These are phyloP conservation scores for Psittacula derbiana DNA, from an alignment of 2,797 vertebrate genomes.

Conservation along the genomic window DNA sequence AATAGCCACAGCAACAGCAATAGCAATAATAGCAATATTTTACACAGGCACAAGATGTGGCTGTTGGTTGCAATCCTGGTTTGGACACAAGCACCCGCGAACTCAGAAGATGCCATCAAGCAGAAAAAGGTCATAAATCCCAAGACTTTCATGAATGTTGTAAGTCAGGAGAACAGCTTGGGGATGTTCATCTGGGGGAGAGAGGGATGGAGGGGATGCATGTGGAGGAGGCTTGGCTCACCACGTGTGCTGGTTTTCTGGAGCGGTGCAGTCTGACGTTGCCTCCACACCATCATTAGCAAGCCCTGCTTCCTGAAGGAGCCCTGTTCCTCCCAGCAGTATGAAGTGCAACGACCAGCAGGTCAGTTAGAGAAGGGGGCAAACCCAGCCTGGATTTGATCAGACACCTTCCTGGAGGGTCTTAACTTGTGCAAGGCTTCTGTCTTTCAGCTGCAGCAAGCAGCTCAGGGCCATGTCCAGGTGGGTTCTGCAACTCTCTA, in stretches of 20 bases:
- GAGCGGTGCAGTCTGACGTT: rapidly evolving
- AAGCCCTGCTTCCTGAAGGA: background rate
- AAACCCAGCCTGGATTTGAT: background rate
- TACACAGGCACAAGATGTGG: conserved; percentile 36
- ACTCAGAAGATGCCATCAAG: background rate
- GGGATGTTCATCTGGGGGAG: rapidly evolving
- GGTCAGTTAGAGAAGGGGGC: background rate
- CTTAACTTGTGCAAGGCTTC: background rate
- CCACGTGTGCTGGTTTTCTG: rapidly evolving
- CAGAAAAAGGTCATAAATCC: background rate
- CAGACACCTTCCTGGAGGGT: background rate
- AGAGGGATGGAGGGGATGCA: no score
- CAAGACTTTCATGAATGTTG: conserved; percentile 22
- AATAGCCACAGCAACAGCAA: no score
- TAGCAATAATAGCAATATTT: background rate
- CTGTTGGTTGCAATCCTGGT: background rate
- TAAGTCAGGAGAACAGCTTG: conserved; percentile 7
- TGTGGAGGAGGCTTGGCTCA: background rate
- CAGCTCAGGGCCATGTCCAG: rapidly evolving
- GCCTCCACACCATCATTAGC: background rate
- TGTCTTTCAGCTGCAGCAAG: background rate
- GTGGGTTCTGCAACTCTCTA: background rate
- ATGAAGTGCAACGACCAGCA: background rate
- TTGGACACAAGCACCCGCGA: background rate
- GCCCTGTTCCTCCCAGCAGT: background rate